Evolutionary conservation across 2,113 vertebrate genomes (phyloP).

Genomic region (Otis tarda): DNA sequence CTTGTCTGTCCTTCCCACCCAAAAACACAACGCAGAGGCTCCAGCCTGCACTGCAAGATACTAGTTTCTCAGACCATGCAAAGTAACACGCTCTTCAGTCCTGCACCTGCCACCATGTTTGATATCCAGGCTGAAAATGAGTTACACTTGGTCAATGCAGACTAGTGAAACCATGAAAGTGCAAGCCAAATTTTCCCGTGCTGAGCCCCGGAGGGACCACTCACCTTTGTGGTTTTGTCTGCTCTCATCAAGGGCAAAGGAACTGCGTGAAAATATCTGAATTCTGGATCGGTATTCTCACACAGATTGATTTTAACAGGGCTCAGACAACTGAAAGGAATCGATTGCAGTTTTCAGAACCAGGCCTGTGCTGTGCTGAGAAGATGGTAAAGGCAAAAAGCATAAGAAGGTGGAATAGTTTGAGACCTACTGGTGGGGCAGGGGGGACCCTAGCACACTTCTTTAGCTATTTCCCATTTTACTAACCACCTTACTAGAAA

Average conservation of each 20-base stretch:
- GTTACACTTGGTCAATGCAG: not conserved
- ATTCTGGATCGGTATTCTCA: not conserved
- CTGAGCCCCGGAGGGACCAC: not conserved
- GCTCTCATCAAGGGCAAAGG: not conserved
- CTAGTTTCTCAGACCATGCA: not conserved
- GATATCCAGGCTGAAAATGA: not conserved
- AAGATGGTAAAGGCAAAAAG: not conserved
- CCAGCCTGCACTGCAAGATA: not conserved
- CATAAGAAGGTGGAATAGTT: not conserved
- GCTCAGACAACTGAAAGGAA: not conserved
- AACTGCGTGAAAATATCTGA: not conserved
- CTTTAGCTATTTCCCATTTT: not conserved
- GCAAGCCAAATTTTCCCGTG: not conserved
- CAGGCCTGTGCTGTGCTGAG: not conserved
- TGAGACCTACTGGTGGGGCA: not conserved
- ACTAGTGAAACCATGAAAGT: not conserved
- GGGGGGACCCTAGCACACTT: not conserved
- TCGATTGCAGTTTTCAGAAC: not conserved
- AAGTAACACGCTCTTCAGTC: not conserved
- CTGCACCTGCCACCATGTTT: not conserved
- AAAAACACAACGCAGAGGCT: not conserved
- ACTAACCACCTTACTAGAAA: not conserved
- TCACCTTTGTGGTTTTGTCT: not conserved
- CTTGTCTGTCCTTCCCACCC: not conserved
- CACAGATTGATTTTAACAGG: not conserved